phyloP scores from a whole-genome alignment of 2,113 vertebrate species.

The Trichomycterus rosablanca region DNA sequence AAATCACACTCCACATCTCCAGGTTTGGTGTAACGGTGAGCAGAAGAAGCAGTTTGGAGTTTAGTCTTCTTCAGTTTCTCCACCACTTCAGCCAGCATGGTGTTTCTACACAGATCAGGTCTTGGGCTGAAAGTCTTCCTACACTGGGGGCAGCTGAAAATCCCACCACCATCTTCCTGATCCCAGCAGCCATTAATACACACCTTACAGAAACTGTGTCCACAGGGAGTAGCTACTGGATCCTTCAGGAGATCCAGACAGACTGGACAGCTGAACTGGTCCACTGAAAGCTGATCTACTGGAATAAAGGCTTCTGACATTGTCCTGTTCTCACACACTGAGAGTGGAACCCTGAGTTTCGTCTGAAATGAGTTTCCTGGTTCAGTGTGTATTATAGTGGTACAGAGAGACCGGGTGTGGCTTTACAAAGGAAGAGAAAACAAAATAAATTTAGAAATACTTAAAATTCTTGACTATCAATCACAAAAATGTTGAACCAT shows the following conservation, averaged over 20 bases:
- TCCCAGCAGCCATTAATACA: background rate
- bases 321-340: background rate
- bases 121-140: background rate
- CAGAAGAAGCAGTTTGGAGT: conserved; percentile 12
- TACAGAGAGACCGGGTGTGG: too few species aligned
- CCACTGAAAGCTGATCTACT: background rate
- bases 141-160: background rate
- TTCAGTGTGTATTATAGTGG: too few species aligned
- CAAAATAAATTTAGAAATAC: too few species aligned
- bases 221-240: background rate
- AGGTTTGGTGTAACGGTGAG: conserved; percentile 26
- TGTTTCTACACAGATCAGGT: too few species aligned
- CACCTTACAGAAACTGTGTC: background rate
- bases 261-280: background rate
- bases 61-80: conserved; percentile 1
- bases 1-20: conserved; percentile 30
- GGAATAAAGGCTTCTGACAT: background rate
- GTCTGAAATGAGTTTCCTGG: too few species aligned
- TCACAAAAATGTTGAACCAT: too few species aligned
- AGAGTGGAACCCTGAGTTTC: background rate
- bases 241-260: conserved; percentile 4
- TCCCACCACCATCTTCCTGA: background rate
- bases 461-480: too few species aligned
- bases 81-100: background rate
- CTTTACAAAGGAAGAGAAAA: too few species aligned